A percentile compares a stretch with the other conserved stretches of the same genome.
Conservation (phyloP, 2,797 vertebrate species). For the Hypotaenidia okinawae region DNA sequence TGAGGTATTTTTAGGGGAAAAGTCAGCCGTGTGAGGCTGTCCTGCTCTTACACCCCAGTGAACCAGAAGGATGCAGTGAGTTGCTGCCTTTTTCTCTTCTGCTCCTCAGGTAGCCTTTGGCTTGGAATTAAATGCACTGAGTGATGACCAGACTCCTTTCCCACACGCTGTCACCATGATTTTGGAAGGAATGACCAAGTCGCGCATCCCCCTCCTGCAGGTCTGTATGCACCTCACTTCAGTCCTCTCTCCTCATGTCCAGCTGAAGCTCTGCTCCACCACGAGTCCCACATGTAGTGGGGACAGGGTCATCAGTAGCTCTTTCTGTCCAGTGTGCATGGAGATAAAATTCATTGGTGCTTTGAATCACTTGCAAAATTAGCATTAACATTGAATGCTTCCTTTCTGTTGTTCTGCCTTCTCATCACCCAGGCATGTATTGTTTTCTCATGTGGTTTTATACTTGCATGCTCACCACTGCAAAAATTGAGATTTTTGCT, state of each 20-base stretch:
- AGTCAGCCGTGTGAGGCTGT: accelerated
- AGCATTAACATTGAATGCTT: neutral
- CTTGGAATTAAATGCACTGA: conserved; percentile 84
- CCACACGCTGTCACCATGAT: conserved; percentile 79
- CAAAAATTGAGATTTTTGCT: neutral
- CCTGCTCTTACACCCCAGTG: neutral
- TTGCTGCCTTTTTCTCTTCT: neutral
- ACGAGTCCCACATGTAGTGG: accelerated
- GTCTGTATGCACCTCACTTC: conserved; percentile 13
- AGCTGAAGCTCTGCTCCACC: neutral
- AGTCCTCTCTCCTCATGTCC: neutral
- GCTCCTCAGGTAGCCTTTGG: conserved; percentile 86
- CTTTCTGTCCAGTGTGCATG: neutral
- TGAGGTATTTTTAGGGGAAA: neutral
- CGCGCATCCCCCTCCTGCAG: conserved; percentile 60
- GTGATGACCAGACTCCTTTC: conserved; percentile 74
- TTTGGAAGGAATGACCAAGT: conserved; percentile 66
- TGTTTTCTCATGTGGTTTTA: neutral
- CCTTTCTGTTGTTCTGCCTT: neutral
- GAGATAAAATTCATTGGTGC: neutral
- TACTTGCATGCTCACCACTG: neutral
- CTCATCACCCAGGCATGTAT: neutral
- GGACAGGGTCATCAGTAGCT: neutral
- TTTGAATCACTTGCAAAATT: neutral
- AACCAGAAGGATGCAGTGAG: neutral